Evolutionary conservation across 2,888 invertebrate genomes (phyloP).

Genomic region (Phymatocera aterrima): DNA sequence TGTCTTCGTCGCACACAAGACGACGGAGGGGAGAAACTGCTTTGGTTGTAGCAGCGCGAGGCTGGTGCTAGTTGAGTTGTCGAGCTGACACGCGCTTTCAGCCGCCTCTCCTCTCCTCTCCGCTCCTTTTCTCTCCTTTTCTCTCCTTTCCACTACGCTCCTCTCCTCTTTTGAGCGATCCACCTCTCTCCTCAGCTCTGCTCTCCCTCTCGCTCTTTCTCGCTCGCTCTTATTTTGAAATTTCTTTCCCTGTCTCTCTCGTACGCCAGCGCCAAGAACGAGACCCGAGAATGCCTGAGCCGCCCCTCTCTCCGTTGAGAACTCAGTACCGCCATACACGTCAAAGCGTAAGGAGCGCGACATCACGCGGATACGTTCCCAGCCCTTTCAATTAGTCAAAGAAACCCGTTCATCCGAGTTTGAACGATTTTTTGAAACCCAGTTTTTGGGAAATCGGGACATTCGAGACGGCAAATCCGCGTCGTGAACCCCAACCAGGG

Average conservation of each 20-base stretch:
- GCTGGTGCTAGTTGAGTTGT: conserved; percentile 74
- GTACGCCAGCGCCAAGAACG: conserved; percentile 62
- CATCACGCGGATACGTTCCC: conserved; percentile 53
- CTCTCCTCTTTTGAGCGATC: too few relatives aligned
- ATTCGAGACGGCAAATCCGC: background rate
- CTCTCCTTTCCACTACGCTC: conserved; percentile 41
- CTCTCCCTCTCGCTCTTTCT: conserved; percentile 48
- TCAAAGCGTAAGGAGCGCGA: conserved; percentile 70
- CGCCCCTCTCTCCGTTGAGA: conserved; percentile 54
- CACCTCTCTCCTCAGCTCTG: conserved; percentile 54
- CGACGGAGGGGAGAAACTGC: background rate
- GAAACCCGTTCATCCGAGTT: background rate
- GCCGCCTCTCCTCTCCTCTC: conserved; percentile 47
- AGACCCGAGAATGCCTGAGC: conserved; percentile 32
- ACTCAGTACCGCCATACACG: conserved; percentile 74
- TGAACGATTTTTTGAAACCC: background rate
- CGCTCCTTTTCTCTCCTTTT: conserved; percentile 45
- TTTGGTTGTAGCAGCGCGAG: conserved; percentile 57
- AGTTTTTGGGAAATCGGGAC: background rate
- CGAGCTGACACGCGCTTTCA: conserved; percentile 73
- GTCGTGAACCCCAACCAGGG: background rate
- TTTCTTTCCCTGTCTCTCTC: conserved; percentile 61
- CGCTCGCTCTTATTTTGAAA: conserved; percentile 57
- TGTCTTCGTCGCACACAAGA: conserved; percentile 17
- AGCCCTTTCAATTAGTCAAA: background rate